These are phyloP conservation scores for Platyrinchus mystaceus DNA, from an alignment of 2,797 vertebrate genomes.

Conservation along the genomic window DNA sequence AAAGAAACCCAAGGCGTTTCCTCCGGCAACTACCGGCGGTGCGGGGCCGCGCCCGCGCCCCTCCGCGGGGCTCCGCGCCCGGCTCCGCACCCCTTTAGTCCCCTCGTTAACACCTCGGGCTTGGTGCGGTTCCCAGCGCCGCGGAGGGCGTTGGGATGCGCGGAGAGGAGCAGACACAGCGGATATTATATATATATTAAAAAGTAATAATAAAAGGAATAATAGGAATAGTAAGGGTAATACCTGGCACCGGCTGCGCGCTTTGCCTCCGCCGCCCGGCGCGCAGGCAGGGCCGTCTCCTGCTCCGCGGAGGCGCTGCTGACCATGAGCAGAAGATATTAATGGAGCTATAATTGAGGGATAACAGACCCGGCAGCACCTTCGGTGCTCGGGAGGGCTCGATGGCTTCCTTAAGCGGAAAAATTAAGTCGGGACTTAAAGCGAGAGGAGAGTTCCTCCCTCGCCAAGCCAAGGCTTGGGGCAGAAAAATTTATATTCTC, in stretches of 20 bases:
- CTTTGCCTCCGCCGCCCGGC: conserved; percentile 15
- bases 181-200: too few species aligned
- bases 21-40: background rate
- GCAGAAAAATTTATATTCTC: background rate
- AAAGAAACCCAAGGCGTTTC: conserved; percentile 43
- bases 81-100: background rate
- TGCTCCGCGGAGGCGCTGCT: conserved; percentile 22
- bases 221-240: background rate
- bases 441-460: background rate
- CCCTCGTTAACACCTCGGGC: conserved; percentile 19
- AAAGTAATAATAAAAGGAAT: too few species aligned
- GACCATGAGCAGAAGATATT: background rate
- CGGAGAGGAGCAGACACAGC: background rate
- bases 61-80: background rate
- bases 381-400: background rate
- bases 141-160: background rate
- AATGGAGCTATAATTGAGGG: conserved; percentile 55
- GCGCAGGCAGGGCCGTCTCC: background rate
- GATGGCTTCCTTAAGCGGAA: background rate
- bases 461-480: background rate
- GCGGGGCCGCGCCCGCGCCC: background rate
- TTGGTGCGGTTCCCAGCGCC: background rate
- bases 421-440: background rate
- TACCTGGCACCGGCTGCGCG: conserved; percentile 33
- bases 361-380: conserved; percentile 33